Evolutionary conservation across 2,888 invertebrate species (phyloP), one percentile per base, ranked within the genome.

Genomic region (Gastracanthus pulcherrimus): DNA sequence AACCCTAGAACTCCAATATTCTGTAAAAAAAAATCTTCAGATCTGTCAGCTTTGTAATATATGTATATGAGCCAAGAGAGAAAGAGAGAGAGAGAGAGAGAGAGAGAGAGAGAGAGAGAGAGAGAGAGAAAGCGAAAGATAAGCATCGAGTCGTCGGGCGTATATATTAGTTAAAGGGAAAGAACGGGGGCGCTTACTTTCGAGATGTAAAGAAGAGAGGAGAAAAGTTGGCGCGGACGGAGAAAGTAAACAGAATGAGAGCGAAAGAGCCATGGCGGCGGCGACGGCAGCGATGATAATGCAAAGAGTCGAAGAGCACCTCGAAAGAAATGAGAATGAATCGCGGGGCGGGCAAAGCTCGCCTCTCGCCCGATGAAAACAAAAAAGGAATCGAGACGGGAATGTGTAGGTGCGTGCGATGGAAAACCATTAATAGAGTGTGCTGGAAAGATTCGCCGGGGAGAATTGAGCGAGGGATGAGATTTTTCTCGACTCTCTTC

Each of bases 401-500:
- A 31, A 31, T 36, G 41, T 69, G 19, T 23, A 26, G 11, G 16
- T 36, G 51, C 34, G 38, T 51, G 58, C 71, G 38, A 58, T 71
- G n/a, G 38, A 71, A 60, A 71, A 58, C 70, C 55, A 71, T 71
- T 71, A 71, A 71, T 71, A 71, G 36, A 71, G 58, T 55, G 70
- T 51, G 13, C 38, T 51, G 48, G 58, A 71, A 58, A 58, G 55
- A 58, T 71, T 71, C 70, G 38, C 4, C 26, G 38, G 6, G 48
- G 51, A 51, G 51, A 36, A 51, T 70, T 45, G 16, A 48, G 45
- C 48, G 48, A 34, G 69, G 13, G 41, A 36, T 38, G 71, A 71
- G 29, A 58, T 71, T 71, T 58, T 51, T 38, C 64, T 31, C 26
- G 9, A 13, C 29, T n/a, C 13, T 19, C 7, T 29, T 13, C 0